Percentiles rank a stretch among this genome's conserved stretches.
Evolutionary conservation across 2,113 vertebrate species (phyloP).

Genomic region (Proteles cristata): DNA sequence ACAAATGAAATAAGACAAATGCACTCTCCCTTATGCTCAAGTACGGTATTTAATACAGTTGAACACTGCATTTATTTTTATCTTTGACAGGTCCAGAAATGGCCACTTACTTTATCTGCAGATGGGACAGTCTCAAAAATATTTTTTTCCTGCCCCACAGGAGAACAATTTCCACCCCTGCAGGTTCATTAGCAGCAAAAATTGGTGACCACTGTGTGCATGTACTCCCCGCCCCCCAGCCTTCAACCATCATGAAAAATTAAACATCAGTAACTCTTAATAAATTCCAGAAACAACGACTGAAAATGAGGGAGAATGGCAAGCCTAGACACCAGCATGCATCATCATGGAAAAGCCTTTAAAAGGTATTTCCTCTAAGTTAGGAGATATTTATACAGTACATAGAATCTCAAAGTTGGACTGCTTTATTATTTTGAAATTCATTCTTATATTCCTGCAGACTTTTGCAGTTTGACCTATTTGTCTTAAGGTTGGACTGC

Average conservation of each 20-base stretch:
- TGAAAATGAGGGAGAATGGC: background rate
- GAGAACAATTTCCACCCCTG: background rate
- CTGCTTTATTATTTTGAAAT: conserved; percentile 69
- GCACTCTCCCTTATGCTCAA: conserved; percentile 56
- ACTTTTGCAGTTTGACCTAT: conserved; percentile 75
- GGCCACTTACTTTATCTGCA: conserved; percentile 66
- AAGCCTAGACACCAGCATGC: background rate
- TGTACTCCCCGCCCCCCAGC: background rate
- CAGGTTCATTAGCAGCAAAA: background rate
- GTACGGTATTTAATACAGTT: conserved; percentile 65
- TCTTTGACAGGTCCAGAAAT: conserved; percentile 67
- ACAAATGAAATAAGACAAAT: conserved; percentile 75
- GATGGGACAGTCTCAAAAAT: conserved; percentile 55
- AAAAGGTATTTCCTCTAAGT: conserved; percentile 43
- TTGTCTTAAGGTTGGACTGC: conserved; percentile 75
- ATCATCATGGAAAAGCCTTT: background rate
- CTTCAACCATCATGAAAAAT: background rate
- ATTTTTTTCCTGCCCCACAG: conserved; percentile 4
- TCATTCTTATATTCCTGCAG: conserved; percentile 47
- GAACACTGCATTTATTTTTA: conserved; percentile 67
- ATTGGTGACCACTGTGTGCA: background rate
- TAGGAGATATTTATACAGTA: conserved; percentile 37
- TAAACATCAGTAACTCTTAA: conserved; percentile 3
- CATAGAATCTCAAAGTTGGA: conserved; percentile 49
- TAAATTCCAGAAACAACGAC: background rate